phyloP scores from a whole-genome alignment of 2,113 vertebrate genomes.

The Solea solea region DNA sequence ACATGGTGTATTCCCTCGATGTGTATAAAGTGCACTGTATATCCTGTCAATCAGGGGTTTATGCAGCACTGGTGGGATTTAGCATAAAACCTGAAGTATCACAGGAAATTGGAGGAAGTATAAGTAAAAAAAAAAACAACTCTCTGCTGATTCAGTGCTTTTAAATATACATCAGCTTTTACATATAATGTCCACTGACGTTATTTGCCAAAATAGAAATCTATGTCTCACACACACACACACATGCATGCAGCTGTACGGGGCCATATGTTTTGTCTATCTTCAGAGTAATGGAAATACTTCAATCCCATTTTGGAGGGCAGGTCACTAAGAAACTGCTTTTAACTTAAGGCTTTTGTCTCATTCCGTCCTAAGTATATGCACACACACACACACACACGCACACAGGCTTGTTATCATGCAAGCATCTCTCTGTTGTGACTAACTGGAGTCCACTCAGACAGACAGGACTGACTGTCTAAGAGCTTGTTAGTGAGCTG shows the following conservation, averaged over 20 bases:
- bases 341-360: constrained; percentile 53
- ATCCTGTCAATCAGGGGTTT: constrained; percentile 39
- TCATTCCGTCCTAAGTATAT: constrained; percentile 34
- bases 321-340: constrained; percentile 59
- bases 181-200: constrained; percentile 56
- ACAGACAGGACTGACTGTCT: constrained; percentile 64
- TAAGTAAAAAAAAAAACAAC: constrained; percentile 25
- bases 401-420: constrained; percentile 55
- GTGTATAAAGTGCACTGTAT: constrained; percentile 13
- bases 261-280: constrained; percentile 79
- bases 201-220: constrained; percentile 62
- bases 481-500: constrained; percentile 70
- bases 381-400: constrained; percentile 26
- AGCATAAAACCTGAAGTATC: constrained; percentile 38
- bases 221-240: constrained; percentile 40
- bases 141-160: constrained; percentile 41
- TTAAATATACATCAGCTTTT: constrained; percentile 57
- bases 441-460: constrained; percentile 47
- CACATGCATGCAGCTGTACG: constrained; percentile 43
- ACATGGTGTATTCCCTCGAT: not conserved
- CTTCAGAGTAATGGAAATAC: constrained; percentile 68
- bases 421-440: constrained; percentile 74
- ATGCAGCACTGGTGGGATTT: constrained; percentile 17
- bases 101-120: constrained; percentile 33
- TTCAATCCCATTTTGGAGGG: constrained; percentile 66